Evolutionary conservation across 2,113 vertebrate genomes (phyloP).

Genomic region (Dromas ardeola): DNA sequence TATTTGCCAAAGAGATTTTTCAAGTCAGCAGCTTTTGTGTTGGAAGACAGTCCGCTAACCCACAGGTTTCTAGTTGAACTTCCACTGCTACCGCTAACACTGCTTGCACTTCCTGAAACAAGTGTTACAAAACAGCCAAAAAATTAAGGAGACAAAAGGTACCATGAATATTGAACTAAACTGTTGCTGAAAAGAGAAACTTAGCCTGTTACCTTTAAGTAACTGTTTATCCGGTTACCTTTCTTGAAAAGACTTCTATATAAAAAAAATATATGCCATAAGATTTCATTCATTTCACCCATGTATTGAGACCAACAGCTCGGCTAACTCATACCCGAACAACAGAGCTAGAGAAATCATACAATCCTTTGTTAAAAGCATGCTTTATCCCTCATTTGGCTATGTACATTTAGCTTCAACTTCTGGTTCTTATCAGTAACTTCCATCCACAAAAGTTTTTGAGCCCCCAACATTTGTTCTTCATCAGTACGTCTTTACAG

Average conservation of each 20-base stretch:
- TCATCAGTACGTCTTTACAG: not conserved
- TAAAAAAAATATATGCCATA: not conserved
- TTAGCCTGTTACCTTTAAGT: conserved; percentile 43
- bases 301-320: not conserved
- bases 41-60: conserved; percentile 97
- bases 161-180: not conserved
- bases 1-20: conserved; percentile 99
- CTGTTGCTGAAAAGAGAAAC: conserved; percentile 34
- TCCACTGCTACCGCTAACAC: conserved; percentile 79
- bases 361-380: not conserved
- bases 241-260: conserved; percentile 43
- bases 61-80: conserved; percentile 92
- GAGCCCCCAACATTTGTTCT: not conserved
- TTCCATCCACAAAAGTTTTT: not conserved
- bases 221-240: conserved; percentile 44
- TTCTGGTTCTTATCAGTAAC: not conserved
- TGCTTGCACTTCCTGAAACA: conserved; percentile 79
- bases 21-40: conserved; percentile 97
- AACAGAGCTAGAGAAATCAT: not conserved
- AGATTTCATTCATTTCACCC: conserved; percentile 9
- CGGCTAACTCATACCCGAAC: not conserved
- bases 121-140: conserved; percentile 56
- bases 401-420: not conserved
- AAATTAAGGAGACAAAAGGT: conserved; percentile 27
- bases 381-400: not conserved